Conservation (phyloP, 2,888 invertebrate species). For the Drosophila multiciliata region DNA sequence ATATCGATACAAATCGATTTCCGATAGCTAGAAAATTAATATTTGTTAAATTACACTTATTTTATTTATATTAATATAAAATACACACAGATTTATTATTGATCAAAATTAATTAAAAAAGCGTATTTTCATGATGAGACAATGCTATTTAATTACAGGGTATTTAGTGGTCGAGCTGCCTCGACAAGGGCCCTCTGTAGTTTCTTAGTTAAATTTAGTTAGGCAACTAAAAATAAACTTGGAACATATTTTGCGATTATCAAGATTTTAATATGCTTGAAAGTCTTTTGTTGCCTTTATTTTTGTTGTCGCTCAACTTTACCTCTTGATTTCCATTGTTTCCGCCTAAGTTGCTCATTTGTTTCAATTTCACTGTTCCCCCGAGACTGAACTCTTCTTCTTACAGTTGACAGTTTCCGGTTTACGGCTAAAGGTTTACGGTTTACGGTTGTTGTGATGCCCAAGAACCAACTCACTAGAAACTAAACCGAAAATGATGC, state of each 20-base stretch:
- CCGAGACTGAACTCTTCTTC: background rate
- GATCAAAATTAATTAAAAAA: background rate
- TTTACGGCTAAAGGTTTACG: background rate
- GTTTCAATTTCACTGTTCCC: slow-evolving; percentile 12
- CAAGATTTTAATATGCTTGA: background rate
- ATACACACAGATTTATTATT: background rate
- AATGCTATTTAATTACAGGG: background rate
- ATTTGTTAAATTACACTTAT: background rate
- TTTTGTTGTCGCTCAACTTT: background rate
- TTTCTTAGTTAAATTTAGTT: background rate
- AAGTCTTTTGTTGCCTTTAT: background rate
- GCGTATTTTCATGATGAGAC: background rate
- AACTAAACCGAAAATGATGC: slow-evolving; percentile 7
- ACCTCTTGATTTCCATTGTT: too few relatives aligned
- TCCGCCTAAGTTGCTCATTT: background rate
- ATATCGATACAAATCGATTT: background rate
- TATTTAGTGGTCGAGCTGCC: background rate
- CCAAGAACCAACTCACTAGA: slow-evolving; percentile 14
- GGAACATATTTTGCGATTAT: background rate
- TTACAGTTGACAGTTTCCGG: background rate
- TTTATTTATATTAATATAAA: too few relatives aligned
- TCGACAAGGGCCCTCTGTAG: background rate
- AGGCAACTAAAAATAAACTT: background rate
- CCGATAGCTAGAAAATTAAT: background rate
- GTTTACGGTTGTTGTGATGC: background rate